A percentile compares a stretch with the other conserved stretches of the same genome.
phyloP scores from a whole-genome alignment of 2,797 vertebrate species.

The Falco cherrug region DNA sequence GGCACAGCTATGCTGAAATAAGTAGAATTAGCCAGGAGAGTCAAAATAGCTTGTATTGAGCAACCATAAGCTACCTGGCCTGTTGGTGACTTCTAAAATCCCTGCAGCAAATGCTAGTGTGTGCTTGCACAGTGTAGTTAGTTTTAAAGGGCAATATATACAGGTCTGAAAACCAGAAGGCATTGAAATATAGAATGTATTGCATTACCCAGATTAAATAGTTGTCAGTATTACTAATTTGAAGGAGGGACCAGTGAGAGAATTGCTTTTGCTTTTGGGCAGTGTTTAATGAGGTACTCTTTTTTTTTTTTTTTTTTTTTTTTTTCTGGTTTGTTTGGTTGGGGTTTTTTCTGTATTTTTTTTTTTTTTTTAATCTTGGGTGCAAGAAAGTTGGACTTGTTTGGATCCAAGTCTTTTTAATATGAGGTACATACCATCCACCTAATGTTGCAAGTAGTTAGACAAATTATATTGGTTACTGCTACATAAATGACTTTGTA shows the following conservation, averaged over 20 bases:
- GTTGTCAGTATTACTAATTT: neutral
- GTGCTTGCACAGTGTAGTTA: neutral
- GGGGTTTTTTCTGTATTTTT: too few species aligned
- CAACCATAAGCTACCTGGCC: conserved; percentile 8
- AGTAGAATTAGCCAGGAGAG: conserved; percentile 49
- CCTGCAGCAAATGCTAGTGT: neutral
- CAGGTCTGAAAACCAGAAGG: neutral
- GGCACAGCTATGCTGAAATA: conserved; percentile 41
- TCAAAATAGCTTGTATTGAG: conserved; percentile 49
- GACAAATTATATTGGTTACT: neutral
- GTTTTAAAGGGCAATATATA: neutral
- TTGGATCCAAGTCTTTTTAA: neutral
- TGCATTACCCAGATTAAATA: neutral
- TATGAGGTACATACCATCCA: neutral
- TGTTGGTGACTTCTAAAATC: conserved; percentile 21
- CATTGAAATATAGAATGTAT: neutral
- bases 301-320: neutral
- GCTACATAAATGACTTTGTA: neutral
- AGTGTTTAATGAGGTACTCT: neutral
- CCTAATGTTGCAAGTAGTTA: neutral
- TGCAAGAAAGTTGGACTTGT: neutral
- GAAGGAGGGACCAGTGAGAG: neutral
- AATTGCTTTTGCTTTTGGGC: neutral
- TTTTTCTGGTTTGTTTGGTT: neutral
- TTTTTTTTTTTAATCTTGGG: neutral